Percentiles rank a stretch among this genome's conserved stretches.
Evolutionary conservation across 2,888 invertebrate species (phyloP).

Genomic region (Nezara viridula): DNA sequence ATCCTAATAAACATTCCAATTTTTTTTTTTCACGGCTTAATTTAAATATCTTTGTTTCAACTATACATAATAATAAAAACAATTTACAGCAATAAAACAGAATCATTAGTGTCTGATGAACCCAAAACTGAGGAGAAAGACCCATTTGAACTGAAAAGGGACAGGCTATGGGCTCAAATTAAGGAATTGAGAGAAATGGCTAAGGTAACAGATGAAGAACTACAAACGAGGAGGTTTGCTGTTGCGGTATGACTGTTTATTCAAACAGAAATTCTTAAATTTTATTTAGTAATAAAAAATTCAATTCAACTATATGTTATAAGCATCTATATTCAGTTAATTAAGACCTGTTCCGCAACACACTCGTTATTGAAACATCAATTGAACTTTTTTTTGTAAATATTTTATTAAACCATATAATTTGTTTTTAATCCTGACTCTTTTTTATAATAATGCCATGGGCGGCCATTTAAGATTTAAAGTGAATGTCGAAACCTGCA

Average conservation of each 20-base stretch:
- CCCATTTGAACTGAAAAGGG: slow-evolving; percentile 20
- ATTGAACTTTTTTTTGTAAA: too few relatives aligned
- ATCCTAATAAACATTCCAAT: too few relatives aligned
- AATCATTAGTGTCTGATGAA: not conserved
- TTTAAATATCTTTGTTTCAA: not conserved
- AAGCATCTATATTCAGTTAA: too few relatives aligned
- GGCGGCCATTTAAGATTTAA: too few relatives aligned
- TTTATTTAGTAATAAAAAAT: not conserved
- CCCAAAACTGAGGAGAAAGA: not conserved
- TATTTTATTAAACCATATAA: too few relatives aligned
- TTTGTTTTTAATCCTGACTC: too few relatives aligned
- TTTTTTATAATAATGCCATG: too few relatives aligned
- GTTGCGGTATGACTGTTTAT: not conserved
- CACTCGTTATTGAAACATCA: too few relatives aligned
- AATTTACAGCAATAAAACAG: not conserved
- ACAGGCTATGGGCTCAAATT: slow-evolving; percentile 12
- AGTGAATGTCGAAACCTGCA: too few relatives aligned
- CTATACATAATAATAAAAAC: not conserved
- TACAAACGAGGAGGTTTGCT: slow-evolving; percentile 4
- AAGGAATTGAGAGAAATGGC: not conserved
- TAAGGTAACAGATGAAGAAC: not conserved
- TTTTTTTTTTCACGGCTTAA: not conserved
- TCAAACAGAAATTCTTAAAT: not conserved
- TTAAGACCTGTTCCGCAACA: too few relatives aligned
- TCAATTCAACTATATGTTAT: too few relatives aligned